Evolutionary conservation across 92 coral and sea anemone genomes (phyloP).

Genomic region (Bergia puertoricense): DNA sequence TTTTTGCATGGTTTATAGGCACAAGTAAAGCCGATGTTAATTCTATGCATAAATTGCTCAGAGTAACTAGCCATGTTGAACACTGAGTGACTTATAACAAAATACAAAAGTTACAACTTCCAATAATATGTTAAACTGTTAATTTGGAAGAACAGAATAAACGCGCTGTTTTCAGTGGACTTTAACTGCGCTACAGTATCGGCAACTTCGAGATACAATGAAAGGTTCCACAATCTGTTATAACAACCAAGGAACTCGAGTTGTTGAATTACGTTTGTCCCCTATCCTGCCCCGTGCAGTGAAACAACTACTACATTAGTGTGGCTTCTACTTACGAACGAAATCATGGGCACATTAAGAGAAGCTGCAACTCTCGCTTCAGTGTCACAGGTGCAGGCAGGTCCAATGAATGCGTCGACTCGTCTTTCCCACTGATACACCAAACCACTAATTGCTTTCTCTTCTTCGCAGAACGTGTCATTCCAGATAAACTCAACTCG

Average conservation of each 20-base stretch:
- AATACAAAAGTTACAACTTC: background rate
- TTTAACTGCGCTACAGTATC: background rate
- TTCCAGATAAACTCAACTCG: slow-evolving; percentile 78
- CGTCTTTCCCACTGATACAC: slow-evolving; percentile 62
- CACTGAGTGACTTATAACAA: background rate
- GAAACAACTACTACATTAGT: background rate
- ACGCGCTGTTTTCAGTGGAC: background rate
- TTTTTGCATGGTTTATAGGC: background rate
- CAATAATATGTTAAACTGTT: background rate
- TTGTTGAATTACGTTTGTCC: too few species aligned
- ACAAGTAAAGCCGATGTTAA: slow-evolving; percentile 8
- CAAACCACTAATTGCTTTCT: slow-evolving; percentile 61
- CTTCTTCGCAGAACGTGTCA: slow-evolving; percentile 80
- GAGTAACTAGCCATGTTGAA: background rate
- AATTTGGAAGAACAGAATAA: background rate
- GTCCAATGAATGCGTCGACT: slow-evolving; percentile 88
- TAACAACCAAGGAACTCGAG: background rate
- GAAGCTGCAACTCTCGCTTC: slow-evolving; percentile 92
- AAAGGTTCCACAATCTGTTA: background rate
- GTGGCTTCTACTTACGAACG: slow-evolving; percentile 74
- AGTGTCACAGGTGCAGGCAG: slow-evolving; percentile 79
- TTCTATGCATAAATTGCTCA: background rate
- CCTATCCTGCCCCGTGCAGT: too few species aligned
- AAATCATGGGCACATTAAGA: slow-evolving; percentile 76
- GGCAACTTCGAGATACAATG: background rate